Conservation (phyloP, 2,113 vertebrate species). For the Ameiurus melas region DNA sequence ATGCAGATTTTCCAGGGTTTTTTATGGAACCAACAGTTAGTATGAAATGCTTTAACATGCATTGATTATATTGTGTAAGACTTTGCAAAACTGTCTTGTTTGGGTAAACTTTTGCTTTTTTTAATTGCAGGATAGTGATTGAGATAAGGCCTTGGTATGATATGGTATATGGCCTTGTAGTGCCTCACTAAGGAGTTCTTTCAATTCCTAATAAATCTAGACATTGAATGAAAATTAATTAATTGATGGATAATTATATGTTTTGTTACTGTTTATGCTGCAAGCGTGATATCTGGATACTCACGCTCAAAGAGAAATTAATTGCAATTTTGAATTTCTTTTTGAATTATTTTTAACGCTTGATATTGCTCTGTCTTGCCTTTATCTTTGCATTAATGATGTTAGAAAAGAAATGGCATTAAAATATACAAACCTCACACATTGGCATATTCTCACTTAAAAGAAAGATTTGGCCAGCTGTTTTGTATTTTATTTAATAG, state of each 20-base stretch:
- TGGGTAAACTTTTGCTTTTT: slow-evolving; percentile 9
- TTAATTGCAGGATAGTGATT: background rate
- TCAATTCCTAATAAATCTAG: slow-evolving; percentile 21
- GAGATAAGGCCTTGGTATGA: background rate
- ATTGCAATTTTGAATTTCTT: slow-evolving; percentile 9
- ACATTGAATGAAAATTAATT: slow-evolving; percentile 20
- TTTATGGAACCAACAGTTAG: slow-evolving; percentile 23
- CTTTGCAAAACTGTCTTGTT: slow-evolving; percentile 23
- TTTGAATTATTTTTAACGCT: background rate
- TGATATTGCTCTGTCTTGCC: background rate
- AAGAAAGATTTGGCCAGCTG: slow-evolving; percentile 57
- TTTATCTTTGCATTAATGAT: slow-evolving; percentile 16
- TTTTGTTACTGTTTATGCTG: slow-evolving; percentile 41
- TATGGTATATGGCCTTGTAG: slow-evolving; percentile 14
- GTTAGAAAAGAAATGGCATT: slow-evolving; percentile 14
- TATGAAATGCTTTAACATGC: slow-evolving; percentile 29
- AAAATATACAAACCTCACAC: background rate
- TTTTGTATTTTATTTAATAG: slow-evolving; percentile 80
- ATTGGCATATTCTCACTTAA: slow-evolving; percentile 27
- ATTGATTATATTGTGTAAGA: slow-evolving; percentile 21
- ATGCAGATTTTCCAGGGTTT: slow-evolving; percentile 27
- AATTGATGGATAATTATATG: slow-evolving; percentile 32
- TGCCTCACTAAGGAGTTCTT: slow-evolving; percentile 33
- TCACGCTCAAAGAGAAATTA: background rate
- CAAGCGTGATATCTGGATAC: slow-evolving; percentile 39